A percentile compares a stretch with the other conserved stretches of the same genome.
These are phyloP conservation scores for Sminthurinus aureus DNA, from an alignment of 2,888 invertebrate species.

Conservation along the genomic window DNA sequence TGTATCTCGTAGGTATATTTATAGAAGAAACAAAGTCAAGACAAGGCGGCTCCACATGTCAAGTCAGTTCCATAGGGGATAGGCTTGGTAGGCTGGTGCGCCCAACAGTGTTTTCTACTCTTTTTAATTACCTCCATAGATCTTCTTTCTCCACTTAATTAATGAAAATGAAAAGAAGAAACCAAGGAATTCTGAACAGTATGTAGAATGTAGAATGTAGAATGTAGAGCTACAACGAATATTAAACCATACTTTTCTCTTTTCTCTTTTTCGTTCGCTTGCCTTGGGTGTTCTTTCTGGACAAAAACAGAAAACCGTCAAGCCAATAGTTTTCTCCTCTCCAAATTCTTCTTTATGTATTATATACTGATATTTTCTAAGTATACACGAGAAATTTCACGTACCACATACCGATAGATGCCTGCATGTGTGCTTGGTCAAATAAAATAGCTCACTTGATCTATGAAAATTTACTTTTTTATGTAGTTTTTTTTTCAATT, in stretches of 20 bases:
- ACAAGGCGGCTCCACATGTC: no score
- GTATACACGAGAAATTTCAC: background rate
- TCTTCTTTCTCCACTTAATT: conserved; percentile 36
- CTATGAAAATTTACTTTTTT: no score
- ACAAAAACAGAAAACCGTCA: background rate
- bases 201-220: no score
- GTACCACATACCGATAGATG: background rate
- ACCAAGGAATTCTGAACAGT: background rate
- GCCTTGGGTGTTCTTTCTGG: background rate
- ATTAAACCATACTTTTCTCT: conserved; percentile 29
- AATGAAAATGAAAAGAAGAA: conserved; percentile 37
- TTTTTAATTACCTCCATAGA: conserved; percentile 38
- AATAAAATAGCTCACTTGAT: no score
- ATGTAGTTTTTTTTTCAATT: background rate
- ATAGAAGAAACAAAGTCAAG: background rate
- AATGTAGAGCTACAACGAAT: conserved; percentile 2
- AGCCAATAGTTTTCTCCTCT: background rate
- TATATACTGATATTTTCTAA: background rate
- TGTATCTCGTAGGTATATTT: background rate
- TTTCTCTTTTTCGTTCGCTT: background rate
- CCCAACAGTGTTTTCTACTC: conserved; percentile 29
- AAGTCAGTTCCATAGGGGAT: no score
- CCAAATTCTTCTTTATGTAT: background rate
- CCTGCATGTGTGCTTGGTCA: no score
- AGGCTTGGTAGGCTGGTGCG: no score